Conservation (phyloP, 1,140 invertebrate genomes). For the Ephestia elutella region DNA sequence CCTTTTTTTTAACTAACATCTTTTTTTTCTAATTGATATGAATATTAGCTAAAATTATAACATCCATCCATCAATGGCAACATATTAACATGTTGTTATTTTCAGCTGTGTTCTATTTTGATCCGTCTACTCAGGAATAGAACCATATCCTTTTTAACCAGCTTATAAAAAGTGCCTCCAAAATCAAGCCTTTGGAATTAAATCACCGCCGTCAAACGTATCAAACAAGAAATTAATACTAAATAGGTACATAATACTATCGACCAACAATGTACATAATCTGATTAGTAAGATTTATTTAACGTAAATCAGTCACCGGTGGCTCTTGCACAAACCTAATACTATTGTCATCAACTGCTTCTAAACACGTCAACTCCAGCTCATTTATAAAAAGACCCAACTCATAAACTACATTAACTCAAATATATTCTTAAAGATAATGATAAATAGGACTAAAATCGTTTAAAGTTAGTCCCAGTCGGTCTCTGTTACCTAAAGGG, state of each 20-base stretch:
- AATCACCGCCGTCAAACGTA: not conserved
- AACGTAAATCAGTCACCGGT: constrained; percentile 55
- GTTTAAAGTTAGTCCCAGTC: constrained; percentile 21
- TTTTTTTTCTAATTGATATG: no score
- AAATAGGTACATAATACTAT: constrained; percentile 1
- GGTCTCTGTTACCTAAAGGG: constrained; percentile 51
- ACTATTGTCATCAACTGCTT: constrained; percentile 62
- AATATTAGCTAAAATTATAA: no score
- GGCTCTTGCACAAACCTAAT: constrained; percentile 64
- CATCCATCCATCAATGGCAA: no score
- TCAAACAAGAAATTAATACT: constrained; percentile 4
- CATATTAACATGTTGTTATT: no score
- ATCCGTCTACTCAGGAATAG: no score
- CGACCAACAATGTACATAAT: constrained; percentile 14
- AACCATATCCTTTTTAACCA: not conserved
- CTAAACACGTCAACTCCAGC: constrained; percentile 38
- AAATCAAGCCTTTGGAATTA: not conserved
- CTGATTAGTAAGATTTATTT: constrained; percentile 44
- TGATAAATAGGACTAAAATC: not conserved
- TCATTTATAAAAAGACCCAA: constrained; percentile 4
- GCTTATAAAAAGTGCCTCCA: not conserved
- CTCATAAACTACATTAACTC: not conserved
- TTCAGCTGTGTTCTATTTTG: no score
- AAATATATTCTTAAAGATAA: not conserved
- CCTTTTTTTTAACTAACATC: no score